Conservation (phyloP, 2,113 vertebrate genomes). For the Numida meleagris region DNA sequence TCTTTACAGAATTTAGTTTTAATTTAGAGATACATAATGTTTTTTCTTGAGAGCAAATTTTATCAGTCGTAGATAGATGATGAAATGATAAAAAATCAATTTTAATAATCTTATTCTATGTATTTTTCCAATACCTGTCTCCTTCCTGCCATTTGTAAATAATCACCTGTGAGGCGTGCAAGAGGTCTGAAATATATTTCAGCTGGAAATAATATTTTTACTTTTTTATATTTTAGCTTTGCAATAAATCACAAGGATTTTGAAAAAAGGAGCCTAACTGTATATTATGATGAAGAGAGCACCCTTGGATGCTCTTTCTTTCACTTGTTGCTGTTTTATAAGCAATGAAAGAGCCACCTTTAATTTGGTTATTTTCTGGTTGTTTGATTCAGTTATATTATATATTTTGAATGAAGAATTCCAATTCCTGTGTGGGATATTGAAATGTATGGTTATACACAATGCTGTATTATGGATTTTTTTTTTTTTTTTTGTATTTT, state of each 20-base stretch:
- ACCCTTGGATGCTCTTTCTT: not conserved
- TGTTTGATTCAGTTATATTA: not conserved
- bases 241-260: not conserved
- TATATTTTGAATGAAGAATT: not conserved
- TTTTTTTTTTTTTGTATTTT: not conserved
- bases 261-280: not conserved
- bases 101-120: not conserved
- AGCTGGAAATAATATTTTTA: not conserved
- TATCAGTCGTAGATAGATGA: not conserved
- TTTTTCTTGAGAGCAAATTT: not conserved
- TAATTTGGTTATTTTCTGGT: not conserved
- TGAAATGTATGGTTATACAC: not conserved
- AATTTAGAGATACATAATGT: accelerated
- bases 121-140: not conserved
- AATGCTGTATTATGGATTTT: not conserved
- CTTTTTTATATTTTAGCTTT: not conserved
- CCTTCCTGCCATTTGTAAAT: not conserved
- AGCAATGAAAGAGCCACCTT: not conserved
- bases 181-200: not conserved
- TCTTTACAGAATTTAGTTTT: not conserved
- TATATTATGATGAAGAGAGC: not conserved
- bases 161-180: not conserved
- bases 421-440: not conserved
- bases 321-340: not conserved
- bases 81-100: not conserved